phyloP scores from a whole-genome alignment of 2,113 vertebrate genomes.

The Strix aluco region DNA sequence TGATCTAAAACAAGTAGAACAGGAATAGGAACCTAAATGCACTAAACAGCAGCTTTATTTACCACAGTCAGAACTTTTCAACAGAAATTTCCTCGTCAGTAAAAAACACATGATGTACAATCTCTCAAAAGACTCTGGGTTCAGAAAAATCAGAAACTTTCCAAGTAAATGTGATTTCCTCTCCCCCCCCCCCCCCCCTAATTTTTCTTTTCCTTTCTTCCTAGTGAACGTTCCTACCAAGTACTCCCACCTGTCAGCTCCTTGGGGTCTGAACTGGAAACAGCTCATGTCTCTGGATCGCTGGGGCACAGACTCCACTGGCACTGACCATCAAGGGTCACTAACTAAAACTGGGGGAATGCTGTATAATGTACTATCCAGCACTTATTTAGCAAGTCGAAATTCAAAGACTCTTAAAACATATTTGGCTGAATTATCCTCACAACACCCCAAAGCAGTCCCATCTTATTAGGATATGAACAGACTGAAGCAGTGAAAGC shows the following conservation, averaged over 20 bases:
- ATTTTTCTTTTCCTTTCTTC: too few relatives aligned
- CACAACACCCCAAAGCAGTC: background rate
- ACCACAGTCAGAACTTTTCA: background rate
- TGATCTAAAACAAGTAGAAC: background rate
- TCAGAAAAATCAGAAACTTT: background rate
- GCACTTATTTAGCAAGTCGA: background rate
- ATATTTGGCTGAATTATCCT: background rate
- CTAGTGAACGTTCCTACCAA: background rate
- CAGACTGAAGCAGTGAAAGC: background rate
- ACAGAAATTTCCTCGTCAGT: background rate
- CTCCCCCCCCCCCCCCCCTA: too few relatives aligned
- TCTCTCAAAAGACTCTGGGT: background rate
- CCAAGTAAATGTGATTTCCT: too few relatives aligned
- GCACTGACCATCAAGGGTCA: background rate
- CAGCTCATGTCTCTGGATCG: background rate
- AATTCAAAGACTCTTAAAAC: background rate
- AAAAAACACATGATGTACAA: background rate
- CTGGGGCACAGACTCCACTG: background rate
- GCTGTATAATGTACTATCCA: rapidly evolving
- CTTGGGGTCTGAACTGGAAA: background rate
- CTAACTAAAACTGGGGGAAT: background rate
- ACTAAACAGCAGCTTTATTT: background rate
- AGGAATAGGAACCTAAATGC: background rate
- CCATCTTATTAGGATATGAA: background rate
- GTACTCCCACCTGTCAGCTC: background rate